A percentile compares a stretch with the other conserved stretches of the same genome.
These are phyloP conservation scores for Acleris holmiana DNA, from an alignment of 2,888 invertebrate species.

Conservation along the genomic window DNA sequence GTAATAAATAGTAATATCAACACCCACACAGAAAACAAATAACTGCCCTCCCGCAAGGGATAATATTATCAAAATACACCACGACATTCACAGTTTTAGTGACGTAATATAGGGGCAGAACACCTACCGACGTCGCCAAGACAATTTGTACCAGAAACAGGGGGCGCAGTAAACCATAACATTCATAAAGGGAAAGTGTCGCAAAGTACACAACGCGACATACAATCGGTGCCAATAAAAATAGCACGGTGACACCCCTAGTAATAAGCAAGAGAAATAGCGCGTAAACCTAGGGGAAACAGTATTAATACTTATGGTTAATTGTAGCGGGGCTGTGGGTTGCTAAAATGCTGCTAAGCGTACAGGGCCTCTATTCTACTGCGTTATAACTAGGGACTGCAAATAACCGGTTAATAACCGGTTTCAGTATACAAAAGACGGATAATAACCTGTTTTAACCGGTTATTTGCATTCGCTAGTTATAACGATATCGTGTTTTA, in stretches of 20 bases:
- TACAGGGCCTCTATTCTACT: too few species aligned
- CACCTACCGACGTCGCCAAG: constrained; percentile 25
- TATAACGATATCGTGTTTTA: too few species aligned
- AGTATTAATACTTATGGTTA: constrained; percentile 83
- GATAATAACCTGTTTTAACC: too few species aligned
- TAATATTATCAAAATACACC: constrained; percentile 30
- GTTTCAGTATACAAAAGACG: too few species aligned
- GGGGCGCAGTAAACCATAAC: constrained; percentile 67
- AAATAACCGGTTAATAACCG: too few species aligned
- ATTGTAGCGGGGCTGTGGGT: constrained; percentile 65
- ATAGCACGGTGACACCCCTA: constrained; percentile 72
- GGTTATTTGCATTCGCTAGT: too few species aligned
- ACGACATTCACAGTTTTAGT: constrained; percentile 27
- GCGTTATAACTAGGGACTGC: too few species aligned
- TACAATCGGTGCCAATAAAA: constrained; percentile 81
- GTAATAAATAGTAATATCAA: too few species aligned
- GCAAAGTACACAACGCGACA: constrained; percentile 67
- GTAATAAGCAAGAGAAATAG: constrained; percentile 80
- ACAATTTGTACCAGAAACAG: constrained; percentile 43
- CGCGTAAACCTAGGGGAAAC: constrained; percentile 80
- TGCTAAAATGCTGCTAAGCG: constrained; percentile 59
- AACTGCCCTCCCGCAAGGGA: constrained; percentile 1
- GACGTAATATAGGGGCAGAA: constrained; percentile 33
- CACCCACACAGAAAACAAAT: background rate
- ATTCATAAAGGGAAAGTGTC: constrained; percentile 80